phyloP scores from a whole-genome alignment of 2,113 vertebrate genomes.

The Ibidorhyncha struthersii region DNA sequence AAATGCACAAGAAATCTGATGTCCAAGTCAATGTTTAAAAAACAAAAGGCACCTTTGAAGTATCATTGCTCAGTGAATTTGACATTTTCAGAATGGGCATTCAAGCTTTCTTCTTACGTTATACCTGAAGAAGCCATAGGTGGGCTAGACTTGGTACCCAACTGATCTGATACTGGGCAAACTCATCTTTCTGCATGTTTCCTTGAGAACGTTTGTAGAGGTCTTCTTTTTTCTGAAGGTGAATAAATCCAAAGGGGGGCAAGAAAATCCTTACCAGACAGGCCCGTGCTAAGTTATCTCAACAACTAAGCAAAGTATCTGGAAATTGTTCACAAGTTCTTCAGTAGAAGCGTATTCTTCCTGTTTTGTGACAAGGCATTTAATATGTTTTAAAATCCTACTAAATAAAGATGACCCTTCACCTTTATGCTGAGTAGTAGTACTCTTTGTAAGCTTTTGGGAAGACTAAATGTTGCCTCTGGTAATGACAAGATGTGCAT shows the following conservation, averaged over 20 bases:
- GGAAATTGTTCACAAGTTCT: neutral
- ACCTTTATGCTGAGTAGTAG: neutral
- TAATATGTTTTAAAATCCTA: neutral
- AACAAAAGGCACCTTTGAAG: neutral
- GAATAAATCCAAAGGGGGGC: neutral
- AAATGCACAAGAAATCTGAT: neutral
- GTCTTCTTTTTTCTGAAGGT: neutral
- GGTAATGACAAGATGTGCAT: neutral
- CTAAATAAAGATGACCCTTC: neutral
- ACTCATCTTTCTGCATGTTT: neutral
- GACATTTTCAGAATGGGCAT: neutral
- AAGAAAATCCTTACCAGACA: neutral
- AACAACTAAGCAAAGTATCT: neutral
- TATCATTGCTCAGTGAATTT: neutral
- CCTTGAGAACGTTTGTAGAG: neutral
- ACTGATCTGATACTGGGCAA: neutral
- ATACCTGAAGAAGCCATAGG: neutral
- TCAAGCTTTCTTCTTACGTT: neutral
- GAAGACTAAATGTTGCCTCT: neutral
- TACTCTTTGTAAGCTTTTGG: neutral
- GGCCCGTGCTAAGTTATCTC: neutral
- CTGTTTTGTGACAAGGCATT: neutral
- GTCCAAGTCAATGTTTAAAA: neutral
- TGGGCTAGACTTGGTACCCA: neutral
- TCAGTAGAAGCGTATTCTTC: neutral